phyloP scores from a whole-genome alignment of 1,140 invertebrate species.

The Drosophila kohkoa region DNA sequence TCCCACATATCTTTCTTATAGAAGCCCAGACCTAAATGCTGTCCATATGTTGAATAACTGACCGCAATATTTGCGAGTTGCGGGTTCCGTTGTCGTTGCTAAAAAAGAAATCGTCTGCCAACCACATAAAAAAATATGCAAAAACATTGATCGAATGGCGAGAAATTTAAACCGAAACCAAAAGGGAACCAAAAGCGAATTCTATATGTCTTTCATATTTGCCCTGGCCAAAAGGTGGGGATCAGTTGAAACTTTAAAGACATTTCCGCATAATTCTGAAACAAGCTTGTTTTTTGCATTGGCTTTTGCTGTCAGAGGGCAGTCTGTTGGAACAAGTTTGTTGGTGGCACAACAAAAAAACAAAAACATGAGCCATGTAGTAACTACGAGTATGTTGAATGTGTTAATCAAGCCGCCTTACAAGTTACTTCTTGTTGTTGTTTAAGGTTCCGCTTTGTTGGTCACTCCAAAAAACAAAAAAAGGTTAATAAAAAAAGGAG shows the following conservation, averaged over 20 bases:
- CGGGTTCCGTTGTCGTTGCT: constrained; percentile 41
- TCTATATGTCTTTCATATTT: constrained; percentile 38
- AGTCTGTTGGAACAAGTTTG: constrained; percentile 68
- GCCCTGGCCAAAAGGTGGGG: constrained; percentile 29
- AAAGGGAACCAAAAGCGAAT: constrained; percentile 41
- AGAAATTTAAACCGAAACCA: constrained; percentile 38
- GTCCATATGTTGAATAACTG: constrained; percentile 64
- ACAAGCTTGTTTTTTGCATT: constrained; percentile 22
- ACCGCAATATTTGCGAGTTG: constrained; percentile 42
- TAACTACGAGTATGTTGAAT: constrained; percentile 57
- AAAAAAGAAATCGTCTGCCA: constrained; percentile 69
- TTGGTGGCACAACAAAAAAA: constrained; percentile 28
- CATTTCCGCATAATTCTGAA: constrained; percentile 79
- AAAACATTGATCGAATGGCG: constrained; percentile 41
- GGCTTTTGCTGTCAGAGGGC: constrained; percentile 11
- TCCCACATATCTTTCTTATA: constrained; percentile 29
- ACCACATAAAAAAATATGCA: constrained; percentile 43
- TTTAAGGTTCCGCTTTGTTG: constrained; percentile 76
- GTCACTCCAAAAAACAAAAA: constrained; percentile 40
- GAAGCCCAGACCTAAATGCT: constrained; percentile 39
- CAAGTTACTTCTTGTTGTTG: constrained; percentile 37
- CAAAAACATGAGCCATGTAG: constrained; percentile 14
- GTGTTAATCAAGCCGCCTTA: constrained; percentile 64
- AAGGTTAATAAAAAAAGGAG: constrained; percentile 10
- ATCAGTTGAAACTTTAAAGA: constrained; percentile 42